These are phyloP conservation scores for Xenopus borealis DNA, from an alignment of 2,113 vertebrate genomes.

Conservation along the genomic window DNA sequence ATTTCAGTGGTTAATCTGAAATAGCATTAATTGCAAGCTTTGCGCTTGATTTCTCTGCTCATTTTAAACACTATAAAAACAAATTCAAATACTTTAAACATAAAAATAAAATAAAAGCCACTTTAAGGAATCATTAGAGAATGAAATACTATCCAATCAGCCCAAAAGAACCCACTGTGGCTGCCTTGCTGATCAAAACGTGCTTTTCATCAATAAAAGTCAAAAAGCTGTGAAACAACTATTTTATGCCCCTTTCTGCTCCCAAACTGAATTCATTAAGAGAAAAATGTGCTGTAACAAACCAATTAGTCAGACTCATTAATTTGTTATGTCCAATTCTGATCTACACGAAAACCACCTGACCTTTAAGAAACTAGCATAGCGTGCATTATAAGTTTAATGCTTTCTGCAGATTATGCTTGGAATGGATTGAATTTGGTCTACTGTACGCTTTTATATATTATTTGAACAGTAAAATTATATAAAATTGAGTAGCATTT, in stretches of 20 bases:
- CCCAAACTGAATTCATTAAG: constrained; percentile 45
- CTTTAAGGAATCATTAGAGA: not conserved
- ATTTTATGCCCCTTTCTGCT: constrained; percentile 32
- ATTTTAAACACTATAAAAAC: too few species aligned
- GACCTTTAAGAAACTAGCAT: constrained; percentile 44
- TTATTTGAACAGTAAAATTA: too few species aligned
- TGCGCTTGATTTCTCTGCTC: too few species aligned
- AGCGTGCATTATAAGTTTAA: constrained; percentile 39
- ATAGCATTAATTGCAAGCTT: too few species aligned
- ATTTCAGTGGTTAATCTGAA: too few species aligned
- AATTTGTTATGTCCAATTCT: constrained; percentile 50
- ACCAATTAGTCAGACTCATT: constrained; percentile 59
- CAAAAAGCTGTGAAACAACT: constrained; percentile 32
- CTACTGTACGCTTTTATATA: too few species aligned
- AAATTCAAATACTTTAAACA: too few species aligned
- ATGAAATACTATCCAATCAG: not conserved
- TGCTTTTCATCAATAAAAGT: constrained; percentile 46
- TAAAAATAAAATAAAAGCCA: not conserved
- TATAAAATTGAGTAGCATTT: too few species aligned
- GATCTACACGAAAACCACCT: constrained; percentile 36
- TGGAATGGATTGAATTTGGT: too few species aligned
- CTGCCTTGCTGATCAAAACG: constrained; percentile 13
- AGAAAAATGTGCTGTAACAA: constrained; percentile 54
- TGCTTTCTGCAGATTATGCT: not conserved
- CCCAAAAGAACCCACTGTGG: constrained; percentile 3